Conservation (phyloP, 2,888 invertebrate species). For the Cosmorhoe ocellata region DNA sequence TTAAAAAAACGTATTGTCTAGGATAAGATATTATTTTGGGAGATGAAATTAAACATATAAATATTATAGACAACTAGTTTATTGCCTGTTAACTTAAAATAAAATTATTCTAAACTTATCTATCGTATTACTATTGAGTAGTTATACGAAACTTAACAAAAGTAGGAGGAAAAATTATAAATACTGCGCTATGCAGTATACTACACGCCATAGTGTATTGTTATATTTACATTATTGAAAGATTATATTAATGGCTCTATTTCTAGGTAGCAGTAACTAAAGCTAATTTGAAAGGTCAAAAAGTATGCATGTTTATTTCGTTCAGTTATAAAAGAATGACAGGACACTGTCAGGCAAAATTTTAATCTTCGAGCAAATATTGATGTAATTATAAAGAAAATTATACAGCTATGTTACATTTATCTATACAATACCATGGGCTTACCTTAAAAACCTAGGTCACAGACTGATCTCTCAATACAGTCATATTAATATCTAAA, state of each 20-base stretch:
- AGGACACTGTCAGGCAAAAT: too few relatives aligned
- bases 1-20: too few relatives aligned
- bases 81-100: slow-evolving; percentile 40
- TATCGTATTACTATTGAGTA: not conserved
- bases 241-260: not conserved
- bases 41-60: not conserved
- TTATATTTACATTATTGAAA: slow-evolving; percentile 4
- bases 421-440: not conserved
- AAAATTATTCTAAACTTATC: slow-evolving; percentile 16
- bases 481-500: not conserved
- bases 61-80: slow-evolving; percentile 30
- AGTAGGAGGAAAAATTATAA: not conserved
- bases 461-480: not conserved
- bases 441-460: not conserved
- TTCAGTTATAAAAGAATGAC: too few relatives aligned
- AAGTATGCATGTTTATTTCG: too few relatives aligned
- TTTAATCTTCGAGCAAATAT: too few relatives aligned
- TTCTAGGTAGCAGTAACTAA: too few relatives aligned
- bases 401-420: too few relatives aligned
- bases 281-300: too few relatives aligned
- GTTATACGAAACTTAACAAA: slow-evolving; percentile 4
- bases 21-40: not conserved
- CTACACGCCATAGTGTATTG: not conserved
- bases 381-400: too few relatives aligned
- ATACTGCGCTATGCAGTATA: not conserved